phyloP scores from a whole-genome alignment of 2,797 vertebrate species.

The Xenops minutus region DNA sequence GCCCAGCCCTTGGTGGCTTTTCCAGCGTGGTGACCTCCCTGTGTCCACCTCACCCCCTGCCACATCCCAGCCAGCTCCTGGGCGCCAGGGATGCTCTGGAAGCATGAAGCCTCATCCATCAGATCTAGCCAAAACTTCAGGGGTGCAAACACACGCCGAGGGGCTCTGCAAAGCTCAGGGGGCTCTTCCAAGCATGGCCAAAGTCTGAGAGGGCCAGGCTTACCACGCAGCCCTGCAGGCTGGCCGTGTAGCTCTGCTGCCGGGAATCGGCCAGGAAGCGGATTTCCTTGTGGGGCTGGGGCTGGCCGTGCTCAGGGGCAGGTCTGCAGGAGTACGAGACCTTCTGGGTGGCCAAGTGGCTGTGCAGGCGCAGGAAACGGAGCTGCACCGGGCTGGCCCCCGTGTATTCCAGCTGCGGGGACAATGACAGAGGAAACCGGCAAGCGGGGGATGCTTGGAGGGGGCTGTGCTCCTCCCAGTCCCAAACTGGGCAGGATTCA shows the following conservation, averaged over 20 bases:
- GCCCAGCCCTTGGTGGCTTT: neutral
- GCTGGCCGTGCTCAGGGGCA: neutral
- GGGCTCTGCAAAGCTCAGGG: rapidly evolving
- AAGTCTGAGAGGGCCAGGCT: neutral
- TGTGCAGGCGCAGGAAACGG: slow-evolving; percentile 87
- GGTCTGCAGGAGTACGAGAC: slow-evolving; percentile 84
- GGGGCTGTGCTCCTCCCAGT: neutral
- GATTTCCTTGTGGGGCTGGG: slow-evolving; percentile 65
- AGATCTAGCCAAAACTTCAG: rapidly evolving
- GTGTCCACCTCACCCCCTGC: rapidly evolving
- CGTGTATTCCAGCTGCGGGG: slow-evolving; percentile 79
- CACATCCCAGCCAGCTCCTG: neutral
- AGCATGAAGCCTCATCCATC: rapidly evolving
- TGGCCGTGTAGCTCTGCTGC: slow-evolving; percentile 81
- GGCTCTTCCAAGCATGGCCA: neutral
- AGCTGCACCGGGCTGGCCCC: slow-evolving; percentile 84
- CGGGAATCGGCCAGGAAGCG: slow-evolving; percentile 82
- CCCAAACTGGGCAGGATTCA: neutral
- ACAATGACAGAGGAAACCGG: rapidly evolving
- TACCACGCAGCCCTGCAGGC: slow-evolving; percentile 83
- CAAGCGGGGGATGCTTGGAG: rapidly evolving
- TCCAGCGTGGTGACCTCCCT: neutral
- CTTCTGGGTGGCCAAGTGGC: slow-evolving; percentile 77
- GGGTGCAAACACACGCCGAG: rapidly evolving
- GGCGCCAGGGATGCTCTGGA: rapidly evolving